Evolutionary conservation across 2,113 vertebrate species (phyloP), one percentile per base, ranked within the genome.

Genomic region (Ifrita kowaldi): DNA sequence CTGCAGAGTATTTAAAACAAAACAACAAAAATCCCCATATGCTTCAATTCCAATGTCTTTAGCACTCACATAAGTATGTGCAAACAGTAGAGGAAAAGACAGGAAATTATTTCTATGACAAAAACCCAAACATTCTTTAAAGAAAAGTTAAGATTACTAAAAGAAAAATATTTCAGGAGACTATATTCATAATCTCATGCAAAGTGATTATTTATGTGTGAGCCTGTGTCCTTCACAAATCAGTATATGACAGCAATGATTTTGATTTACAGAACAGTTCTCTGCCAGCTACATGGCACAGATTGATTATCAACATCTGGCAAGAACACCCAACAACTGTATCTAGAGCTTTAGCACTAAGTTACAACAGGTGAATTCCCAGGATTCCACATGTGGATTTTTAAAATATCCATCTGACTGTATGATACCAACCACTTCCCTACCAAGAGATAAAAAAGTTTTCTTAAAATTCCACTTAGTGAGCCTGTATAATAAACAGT

Each of bases 331-430:
- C 13, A 46, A 6, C 0, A 3, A 65, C 59, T 42, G 1, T 19
- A 50, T 46, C 32, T 46, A 26, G 49, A 35, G 11, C 35, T 75
- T 63, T 14, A 41, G 52, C 26, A 75, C 8, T 33, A 32, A 56
- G 10, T 18, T 33, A 22, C 41, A 59, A 63, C 20, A n/a, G 9
- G 21, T 32, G 30, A 88, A 87, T 64, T 92, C 59, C 32, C n/a
- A 68, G 24, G 7, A 26, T 71, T 55, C 27, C 33, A 59, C 21
- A 33, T 0, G 0, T 9, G 8, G 16, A 3, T 7, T 50, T 56
- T 86, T 75, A 9, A 39, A 75, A 53, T 41, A 68, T 50, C 23
- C 35, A 16, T 63, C 35, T 3, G 1, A 46, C 17, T 46, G 27
- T 4, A 55, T 30, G 10, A 11, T 44, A 68, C 15, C 67, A 87